Evolutionary conservation across 2,113 vertebrate species (phyloP), one percentile per base, ranked within the genome.

Genomic region (Maccullochella peelii): DNA sequence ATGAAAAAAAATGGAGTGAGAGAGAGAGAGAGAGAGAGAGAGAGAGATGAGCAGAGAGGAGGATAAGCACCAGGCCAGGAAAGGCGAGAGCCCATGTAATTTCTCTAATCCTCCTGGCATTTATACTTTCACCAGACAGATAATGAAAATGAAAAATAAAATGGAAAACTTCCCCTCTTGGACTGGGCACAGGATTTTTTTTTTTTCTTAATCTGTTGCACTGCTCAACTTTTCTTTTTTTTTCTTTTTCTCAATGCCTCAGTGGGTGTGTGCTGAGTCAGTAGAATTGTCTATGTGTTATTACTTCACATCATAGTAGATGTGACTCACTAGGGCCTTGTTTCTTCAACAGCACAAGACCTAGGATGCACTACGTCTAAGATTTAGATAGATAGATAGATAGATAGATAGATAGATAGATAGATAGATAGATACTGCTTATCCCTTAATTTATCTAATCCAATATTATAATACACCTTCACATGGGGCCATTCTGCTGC

Each of bases 81-180:
- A 88, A 93, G 86, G 90, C 90, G 85, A 92, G 93, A 94, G 94
- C 87, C 93, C 92, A 91, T 96, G 95, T 96, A 92, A 96, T 96
- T 96, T 95, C 94, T 96, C 84, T 95, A 96, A 96, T 95, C 95
- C 95, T 94, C 87, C 83, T 95, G 95, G 95, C 95, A 96, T 96
- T 96, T 96, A 95, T 93, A 94, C 95, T 95, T 95, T 92, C 94
- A 87, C 92, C 78, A 92, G 88, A 93, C 92, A 93, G 95, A 96
- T 96, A 96, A 95, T 95, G 95, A 94, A 96, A 96, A 95, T 95
- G 93, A 93, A 96, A 96, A 96, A 93, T 94, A 94, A 93, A 95
- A 95, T 92, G 89, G 87, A 94, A 94, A 95, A 95, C 88, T 92
- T 95, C 87, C 82, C 65, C 85, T 82, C 85, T 84, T 55, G 57